These are phyloP conservation scores for Rhegmatorhina hoffmannsi DNA, from an alignment of 2,113 vertebrate species.

Conservation along the genomic window DNA sequence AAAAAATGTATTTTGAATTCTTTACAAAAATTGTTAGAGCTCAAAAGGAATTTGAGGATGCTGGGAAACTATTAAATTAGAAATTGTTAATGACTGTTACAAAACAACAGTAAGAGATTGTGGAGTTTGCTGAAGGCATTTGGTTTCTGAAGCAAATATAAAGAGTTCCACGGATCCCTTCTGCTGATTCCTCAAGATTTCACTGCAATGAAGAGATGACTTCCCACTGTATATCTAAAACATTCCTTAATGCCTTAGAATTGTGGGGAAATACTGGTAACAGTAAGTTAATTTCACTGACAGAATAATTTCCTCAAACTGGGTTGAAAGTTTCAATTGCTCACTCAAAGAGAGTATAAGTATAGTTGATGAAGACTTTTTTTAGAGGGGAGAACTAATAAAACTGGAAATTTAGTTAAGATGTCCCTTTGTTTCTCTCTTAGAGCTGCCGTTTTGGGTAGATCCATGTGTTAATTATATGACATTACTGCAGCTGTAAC, in stretches of 20 bases:
- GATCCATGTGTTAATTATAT: neutral
- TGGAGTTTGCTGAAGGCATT: neutral
- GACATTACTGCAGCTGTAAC: neutral
- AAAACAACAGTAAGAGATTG: neutral
- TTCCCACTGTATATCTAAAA: neutral
- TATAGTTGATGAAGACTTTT: neutral
- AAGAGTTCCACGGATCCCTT: neutral
- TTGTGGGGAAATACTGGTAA: neutral
- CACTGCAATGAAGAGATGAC: neutral
- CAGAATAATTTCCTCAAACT: neutral
- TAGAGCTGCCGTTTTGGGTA: neutral
- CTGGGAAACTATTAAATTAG: slow-evolving; percentile 28
- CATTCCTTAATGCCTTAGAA: neutral
- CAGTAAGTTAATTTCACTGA: neutral
- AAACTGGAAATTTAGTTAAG: neutral
- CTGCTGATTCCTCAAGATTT: neutral
- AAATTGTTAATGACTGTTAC: slow-evolving; percentile 19
- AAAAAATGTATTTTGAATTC: neutral
- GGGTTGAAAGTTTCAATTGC: neutral
- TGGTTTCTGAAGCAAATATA: neutral
- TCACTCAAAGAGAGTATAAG: neutral
- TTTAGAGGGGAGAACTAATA: neutral
- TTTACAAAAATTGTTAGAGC: neutral
- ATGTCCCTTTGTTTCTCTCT: neutral
- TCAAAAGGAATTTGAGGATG: neutral